Percentiles rank a stretch among this genome's conserved stretches.
phyloP scores from a whole-genome alignment of 2,113 vertebrate species.

The Burhinus oedicnemus region DNA sequence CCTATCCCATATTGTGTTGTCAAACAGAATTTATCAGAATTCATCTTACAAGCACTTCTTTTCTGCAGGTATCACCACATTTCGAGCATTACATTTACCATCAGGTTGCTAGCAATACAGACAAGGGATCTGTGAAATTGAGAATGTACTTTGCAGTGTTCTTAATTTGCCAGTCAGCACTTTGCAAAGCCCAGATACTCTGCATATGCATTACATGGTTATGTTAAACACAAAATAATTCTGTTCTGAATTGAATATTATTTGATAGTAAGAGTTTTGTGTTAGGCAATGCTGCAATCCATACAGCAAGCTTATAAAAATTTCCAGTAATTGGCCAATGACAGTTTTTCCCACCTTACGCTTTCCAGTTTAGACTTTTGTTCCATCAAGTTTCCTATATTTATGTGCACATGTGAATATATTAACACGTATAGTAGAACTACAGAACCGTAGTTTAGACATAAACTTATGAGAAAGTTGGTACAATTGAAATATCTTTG shows the following conservation, averaged over 20 bases:
- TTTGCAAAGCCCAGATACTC: not conserved
- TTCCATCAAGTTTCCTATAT: not conserved
- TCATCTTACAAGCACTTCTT: not conserved
- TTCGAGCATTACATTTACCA: not conserved
- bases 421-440: not conserved
- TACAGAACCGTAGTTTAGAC: not conserved
- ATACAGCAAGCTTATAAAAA: not conserved
- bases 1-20: not conserved
- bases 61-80: not conserved
- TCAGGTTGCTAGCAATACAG: not conserved
- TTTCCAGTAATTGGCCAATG: not conserved
- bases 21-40: not conserved
- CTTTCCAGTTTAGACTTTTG: not conserved
- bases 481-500: not conserved
- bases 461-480: not conserved
- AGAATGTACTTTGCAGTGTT: not conserved
- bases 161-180: not conserved
- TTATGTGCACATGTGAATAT: no score
- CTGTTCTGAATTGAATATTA: not conserved
- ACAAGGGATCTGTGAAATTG: not conserved
- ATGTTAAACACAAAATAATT: not conserved
- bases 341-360: not conserved
- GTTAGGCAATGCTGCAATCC: not conserved
- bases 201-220: fast-evolving
- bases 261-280: not conserved